Conservation (phyloP, 2,888 invertebrate species). For the Nudaria mundana region DNA sequence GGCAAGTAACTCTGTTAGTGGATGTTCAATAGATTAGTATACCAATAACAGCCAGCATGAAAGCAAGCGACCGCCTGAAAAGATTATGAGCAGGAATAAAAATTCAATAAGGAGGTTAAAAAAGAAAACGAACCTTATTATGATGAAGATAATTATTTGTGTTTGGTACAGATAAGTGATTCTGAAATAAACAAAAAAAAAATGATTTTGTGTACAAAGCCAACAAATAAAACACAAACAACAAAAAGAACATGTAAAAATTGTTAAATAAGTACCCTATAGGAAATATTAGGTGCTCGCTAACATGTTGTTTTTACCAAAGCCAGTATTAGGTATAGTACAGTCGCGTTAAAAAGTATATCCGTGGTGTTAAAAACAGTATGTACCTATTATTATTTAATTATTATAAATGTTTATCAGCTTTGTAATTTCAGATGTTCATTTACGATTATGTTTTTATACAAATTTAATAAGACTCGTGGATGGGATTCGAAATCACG, state of each 20-base stretch:
- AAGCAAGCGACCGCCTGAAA: constrained; percentile 61
- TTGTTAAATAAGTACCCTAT: constrained; percentile 45
- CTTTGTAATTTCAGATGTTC: no score
- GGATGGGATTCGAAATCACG: no score
- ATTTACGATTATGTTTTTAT: no score
- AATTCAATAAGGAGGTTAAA: constrained; percentile 65
- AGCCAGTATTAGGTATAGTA: constrained; percentile 39
- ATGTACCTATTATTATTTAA: background rate
- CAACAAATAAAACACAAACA: constrained; percentile 81
- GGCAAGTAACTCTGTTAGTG: constrained; percentile 22
- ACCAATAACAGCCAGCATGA: constrained; percentile 41
- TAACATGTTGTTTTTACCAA: constrained; percentile 29
- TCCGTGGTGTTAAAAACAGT: background rate
- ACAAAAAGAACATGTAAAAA: constrained; percentile 62
- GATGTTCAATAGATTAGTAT: constrained; percentile 24
- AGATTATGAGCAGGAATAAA: constrained; percentile 52
- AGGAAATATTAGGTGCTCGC: constrained; percentile 24
- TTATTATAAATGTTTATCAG: no score
- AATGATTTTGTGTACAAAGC: constrained; percentile 79
- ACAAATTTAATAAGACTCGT: no score
- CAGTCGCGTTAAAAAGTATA: constrained; percentile 8
- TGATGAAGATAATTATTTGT: constrained; percentile 91
- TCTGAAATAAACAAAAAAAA: constrained; percentile 90
- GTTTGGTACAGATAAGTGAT: constrained; percentile 93
- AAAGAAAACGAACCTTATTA: constrained; percentile 86